phyloP scores from a whole-genome alignment of 2,888 invertebrate species.

The Spisula solida region DNA sequence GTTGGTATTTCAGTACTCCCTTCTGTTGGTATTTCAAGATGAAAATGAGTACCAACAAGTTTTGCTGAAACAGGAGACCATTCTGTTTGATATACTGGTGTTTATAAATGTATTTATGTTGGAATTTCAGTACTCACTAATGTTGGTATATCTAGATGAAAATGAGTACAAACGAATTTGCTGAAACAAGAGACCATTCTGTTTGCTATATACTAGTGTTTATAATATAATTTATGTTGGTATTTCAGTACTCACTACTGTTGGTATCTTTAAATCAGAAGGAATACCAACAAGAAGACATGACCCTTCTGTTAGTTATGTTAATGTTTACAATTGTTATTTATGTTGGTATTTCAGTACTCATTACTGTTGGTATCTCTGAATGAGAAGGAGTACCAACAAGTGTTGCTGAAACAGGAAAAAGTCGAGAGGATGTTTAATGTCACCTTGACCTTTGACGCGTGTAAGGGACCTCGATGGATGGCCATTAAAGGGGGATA shows the following conservation, averaged over 20 bases:
- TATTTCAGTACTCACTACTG: too few relatives aligned
- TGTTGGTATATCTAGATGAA: background rate
- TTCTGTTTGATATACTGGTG: too few relatives aligned
- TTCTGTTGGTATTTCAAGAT: background rate
- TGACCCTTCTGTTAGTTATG: too few relatives aligned
- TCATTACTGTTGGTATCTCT: background rate
- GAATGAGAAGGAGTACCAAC: background rate
- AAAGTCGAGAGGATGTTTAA: conserved; percentile 40
- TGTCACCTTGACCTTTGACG: background rate
- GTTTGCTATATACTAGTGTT: too few relatives aligned
- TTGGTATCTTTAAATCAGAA: background rate
- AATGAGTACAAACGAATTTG: background rate
- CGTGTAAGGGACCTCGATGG: background rate
- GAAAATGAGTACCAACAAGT: background rate
- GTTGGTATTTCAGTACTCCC: too few relatives aligned
- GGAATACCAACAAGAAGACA: background rate
- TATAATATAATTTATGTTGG: too few relatives aligned
- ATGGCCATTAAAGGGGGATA: conserved; percentile 20
- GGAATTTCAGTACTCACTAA: too few relatives aligned
- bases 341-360: too few relatives aligned
- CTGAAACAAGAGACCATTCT: too few relatives aligned
- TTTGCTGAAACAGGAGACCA: background rate
- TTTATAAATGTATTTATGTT: too few relatives aligned
- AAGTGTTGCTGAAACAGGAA: background rate
- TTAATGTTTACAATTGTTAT: too few relatives aligned